Evolutionary conservation across 2,113 vertebrate genomes (phyloP).

Genomic region (human): GRCh38 chrX:38439001-38439500

Average conservation of each 20-base stretch:
- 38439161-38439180: conserved; percentile 51
- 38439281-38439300: conserved; percentile 18
- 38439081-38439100: conserved; percentile 33
- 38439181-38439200: conserved; percentile 34
- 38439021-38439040: conserved; percentile 35
- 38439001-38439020: conserved; percentile 57
- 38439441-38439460: conserved; percentile 37
- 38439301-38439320: conserved; percentile 53
- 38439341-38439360: conserved; percentile 12
- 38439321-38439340: conserved; percentile 7
- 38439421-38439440: conserved; percentile 28
- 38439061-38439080: conserved; percentile 59
- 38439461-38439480: conserved; percentile 32
- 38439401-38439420: conserved; percentile 4
- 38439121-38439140: background rate
- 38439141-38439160: conserved; percentile 14
- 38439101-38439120: conserved; percentile 34
- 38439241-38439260: background rate
- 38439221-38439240: conserved; percentile 76
- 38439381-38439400: background rate
- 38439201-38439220: conserved; percentile 56
- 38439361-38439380: background rate
- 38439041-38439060: conserved; percentile 69
- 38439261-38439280: conserved; percentile 5
- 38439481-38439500: conserved; percentile 44